Base-by-base conservation (phyloP, 1,140 invertebrate genomes). In the Lineus longissimus region DNA sequence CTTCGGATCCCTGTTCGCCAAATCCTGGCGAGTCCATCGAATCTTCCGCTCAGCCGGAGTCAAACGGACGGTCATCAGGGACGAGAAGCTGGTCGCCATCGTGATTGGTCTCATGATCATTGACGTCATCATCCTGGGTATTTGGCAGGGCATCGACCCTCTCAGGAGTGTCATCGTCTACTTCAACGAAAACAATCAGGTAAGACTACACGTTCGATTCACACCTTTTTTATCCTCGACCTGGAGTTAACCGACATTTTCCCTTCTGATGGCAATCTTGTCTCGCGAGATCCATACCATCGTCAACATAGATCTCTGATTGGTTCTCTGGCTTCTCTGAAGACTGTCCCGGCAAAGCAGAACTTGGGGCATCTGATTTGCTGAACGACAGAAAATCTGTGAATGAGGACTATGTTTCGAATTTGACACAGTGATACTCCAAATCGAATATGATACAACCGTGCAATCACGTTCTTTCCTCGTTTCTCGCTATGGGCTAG, bases 1-100 rank as follows among this genome's bases (percentile, higher is more conserved):
- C 7, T 76, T 71, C 43, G 72, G 67, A 2, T 68, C 75, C 11
- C 71, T 76, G 65, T 70, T 74, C 36, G 62, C 69, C 0, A 76
- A 76, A 41, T 58, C 69, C 4, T 76, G 73, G 73, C 55, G 75
- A 55, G 70, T 76, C 6, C 62, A 69, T 41, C 62, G 68, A 58
- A 73, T 76, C 59, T 76, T 76, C 60, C 55, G 66, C 9, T 65
- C 70, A 29, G 67, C 70, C 11, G 67, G 68, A 15, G 56, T 68
- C 2, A 73, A 73, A 61, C 64, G 69, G 40, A 65, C 74, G 60
- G 65, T 75, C 2, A 75, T 75, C 19, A 61, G 63, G 41, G 73
- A 75, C 59, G 62, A 58, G 27, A 62, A 62, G 19, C 62, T 73
- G n/a, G 62, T 73, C 57, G n/a, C 69, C 40, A 66, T 71, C 23